phyloP scores from a whole-genome alignment of 1,140 invertebrate species.

The Drosophila varians region DNA sequence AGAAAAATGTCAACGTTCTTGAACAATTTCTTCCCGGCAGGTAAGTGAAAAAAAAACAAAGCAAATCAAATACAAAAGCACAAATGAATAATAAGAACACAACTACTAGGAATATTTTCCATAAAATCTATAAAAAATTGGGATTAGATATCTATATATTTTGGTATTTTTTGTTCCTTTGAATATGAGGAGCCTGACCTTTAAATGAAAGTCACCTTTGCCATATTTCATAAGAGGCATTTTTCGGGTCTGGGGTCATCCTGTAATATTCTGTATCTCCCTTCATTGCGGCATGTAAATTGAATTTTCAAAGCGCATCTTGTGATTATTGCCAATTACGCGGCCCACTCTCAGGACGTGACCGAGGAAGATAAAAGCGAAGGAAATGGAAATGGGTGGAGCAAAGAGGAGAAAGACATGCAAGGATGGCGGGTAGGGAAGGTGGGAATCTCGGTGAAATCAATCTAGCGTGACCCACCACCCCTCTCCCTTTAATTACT shows the following conservation, averaged over 20 bases:
- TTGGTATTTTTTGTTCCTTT: no score
- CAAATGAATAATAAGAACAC: no score
- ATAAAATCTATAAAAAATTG: no score
- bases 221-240: slow-evolving; percentile 58
- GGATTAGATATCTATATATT: no score
- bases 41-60: slow-evolving; percentile 58
- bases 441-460: slow-evolving; percentile 14
- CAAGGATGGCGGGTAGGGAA: neutral
- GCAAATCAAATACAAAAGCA: neutral
- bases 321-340: slow-evolving; percentile 74
- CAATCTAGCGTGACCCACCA: slow-evolving; percentile 27
- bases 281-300: slow-evolving; percentile 52
- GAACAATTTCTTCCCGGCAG: slow-evolving; percentile 83
- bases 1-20: slow-evolving; percentile 83
- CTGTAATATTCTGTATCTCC: slow-evolving; percentile 26
- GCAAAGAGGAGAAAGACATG: no score
- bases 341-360: slow-evolving; percentile 43
- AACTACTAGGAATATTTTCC: no score
- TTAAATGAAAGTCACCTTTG: slow-evolving; percentile 74
- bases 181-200: no score
- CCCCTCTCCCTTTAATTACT: slow-evolving; percentile 47
- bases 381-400: neutral
- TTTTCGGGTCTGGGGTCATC: slow-evolving; percentile 16
- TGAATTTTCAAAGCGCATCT: slow-evolving; percentile 52
- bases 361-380: slow-evolving; percentile 51